Conservation (phyloP, 2,797 vertebrate species). For the Euthynnus affinis region DNA sequence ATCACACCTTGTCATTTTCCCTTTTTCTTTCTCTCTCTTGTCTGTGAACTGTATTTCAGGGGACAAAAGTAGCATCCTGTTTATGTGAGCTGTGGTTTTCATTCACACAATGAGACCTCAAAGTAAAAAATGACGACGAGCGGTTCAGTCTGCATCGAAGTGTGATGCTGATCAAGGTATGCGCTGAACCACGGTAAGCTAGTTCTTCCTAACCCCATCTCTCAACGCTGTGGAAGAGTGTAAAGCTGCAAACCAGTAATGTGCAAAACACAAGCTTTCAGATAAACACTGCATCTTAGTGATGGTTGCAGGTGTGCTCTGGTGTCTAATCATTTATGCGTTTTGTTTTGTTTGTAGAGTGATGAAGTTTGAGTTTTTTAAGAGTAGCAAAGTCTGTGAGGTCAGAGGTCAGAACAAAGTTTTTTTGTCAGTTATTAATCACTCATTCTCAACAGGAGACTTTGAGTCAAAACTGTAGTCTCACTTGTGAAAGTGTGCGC, state of each 20-base stretch:
- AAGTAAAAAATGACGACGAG: background rate
- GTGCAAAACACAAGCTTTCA: background rate
- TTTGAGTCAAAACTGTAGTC: background rate
- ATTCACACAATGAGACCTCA: constrained; percentile 13
- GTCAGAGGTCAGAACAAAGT: constrained; percentile 12
- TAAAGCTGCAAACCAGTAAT: constrained; percentile 8
- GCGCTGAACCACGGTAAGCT: constrained; percentile 37
- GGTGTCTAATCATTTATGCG: background rate
- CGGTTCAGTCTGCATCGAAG: background rate
- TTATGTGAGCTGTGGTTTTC: background rate
- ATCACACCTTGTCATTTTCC: background rate
- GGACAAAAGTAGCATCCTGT: too few species aligned
- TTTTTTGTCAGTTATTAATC: constrained; percentile 2
- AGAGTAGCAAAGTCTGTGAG: background rate
- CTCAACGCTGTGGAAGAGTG: background rate
- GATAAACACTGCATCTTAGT: background rate
- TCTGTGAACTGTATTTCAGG: background rate
- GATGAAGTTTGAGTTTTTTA: background rate
- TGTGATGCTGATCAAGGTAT: background rate
- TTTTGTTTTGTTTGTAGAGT: background rate
- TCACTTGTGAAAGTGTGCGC: background rate
- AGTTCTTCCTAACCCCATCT: constrained; percentile 41
- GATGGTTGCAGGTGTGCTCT: background rate
- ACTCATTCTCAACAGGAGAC: background rate
- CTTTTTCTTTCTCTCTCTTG: background rate